Conservation (phyloP, 2,888 invertebrate species). For the Patella depressa region DNA sequence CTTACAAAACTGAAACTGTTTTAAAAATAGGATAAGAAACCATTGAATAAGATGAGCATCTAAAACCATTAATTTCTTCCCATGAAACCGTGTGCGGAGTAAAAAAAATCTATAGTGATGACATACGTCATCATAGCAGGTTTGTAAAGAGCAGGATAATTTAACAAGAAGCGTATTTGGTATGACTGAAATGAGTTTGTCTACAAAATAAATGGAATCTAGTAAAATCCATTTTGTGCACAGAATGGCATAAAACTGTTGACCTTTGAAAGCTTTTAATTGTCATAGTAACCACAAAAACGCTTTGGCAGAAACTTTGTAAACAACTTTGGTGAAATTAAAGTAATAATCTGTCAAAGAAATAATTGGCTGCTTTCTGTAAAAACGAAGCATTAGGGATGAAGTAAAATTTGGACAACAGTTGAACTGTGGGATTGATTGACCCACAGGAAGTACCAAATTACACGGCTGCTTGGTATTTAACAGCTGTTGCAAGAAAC, state of each 20-base stretch:
- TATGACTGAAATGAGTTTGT: not conserved
- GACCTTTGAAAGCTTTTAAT: conserved; percentile 10
- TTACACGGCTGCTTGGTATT: conserved; percentile 1
- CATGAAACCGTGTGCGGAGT: too few relatives aligned
- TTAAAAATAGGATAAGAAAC: too few relatives aligned
- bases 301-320: not conserved
- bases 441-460: conserved; percentile 1
- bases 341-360: not conserved
- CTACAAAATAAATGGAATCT: conserved; percentile 5
- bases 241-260: not conserved
- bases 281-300: conserved; percentile 3
- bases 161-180: too few relatives aligned
- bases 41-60: too few relatives aligned
- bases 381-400: too few relatives aligned
- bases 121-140: too few relatives aligned
- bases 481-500: not conserved
- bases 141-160: too few relatives aligned
- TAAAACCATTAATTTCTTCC: too few relatives aligned
- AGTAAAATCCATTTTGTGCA: not conserved
- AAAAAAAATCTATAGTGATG: too few relatives aligned
- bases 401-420: too few relatives aligned
- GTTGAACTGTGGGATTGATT: not conserved
- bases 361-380: not conserved
- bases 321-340: not conserved
- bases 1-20: too few relatives aligned